Percentiles rank a stretch among this genome's conserved stretches.
Conservation (phyloP, 2,888 invertebrate genomes). For the Caradrina clavipalpis region DNA sequence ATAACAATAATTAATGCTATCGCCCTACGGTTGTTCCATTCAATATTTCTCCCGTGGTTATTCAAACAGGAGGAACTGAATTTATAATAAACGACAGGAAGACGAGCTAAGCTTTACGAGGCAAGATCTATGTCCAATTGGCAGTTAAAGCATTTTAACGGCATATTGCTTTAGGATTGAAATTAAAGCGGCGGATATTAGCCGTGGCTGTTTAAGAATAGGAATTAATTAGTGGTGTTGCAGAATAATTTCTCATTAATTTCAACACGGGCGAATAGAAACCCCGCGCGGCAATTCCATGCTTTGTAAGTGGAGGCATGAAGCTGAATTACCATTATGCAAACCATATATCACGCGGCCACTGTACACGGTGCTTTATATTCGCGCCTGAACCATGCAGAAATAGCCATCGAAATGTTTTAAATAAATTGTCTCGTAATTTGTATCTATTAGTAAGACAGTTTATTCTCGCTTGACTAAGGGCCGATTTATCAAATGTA, state of each 20-base stretch:
- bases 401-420: slow-evolving; percentile 11
- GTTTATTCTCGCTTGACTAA: neutral
- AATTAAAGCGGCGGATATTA: slow-evolving; percentile 80
- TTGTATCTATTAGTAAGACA: slow-evolving; percentile 15
- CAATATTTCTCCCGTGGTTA: slow-evolving; percentile 55
- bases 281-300: slow-evolving; percentile 77
- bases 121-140: slow-evolving; percentile 81
- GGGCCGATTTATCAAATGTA: no score
- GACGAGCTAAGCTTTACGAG: slow-evolving; percentile 80
- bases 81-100: slow-evolving; percentile 82
- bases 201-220: slow-evolving; percentile 68
- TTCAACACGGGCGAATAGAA: slow-evolving; percentile 75
- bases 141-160: slow-evolving; percentile 83
- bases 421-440: slow-evolving; percentile 10
- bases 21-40: slow-evolving; percentile 56
- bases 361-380: slow-evolving; percentile 38
- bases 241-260: slow-evolving; percentile 84
- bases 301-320: slow-evolving; percentile 73
- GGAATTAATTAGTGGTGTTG: slow-evolving; percentile 82
- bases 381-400: slow-evolving; percentile 20
- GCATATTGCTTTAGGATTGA: slow-evolving; percentile 81
- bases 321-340: slow-evolving; percentile 75
- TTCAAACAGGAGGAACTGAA: slow-evolving; percentile 75
- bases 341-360: slow-evolving; percentile 56
- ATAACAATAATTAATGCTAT: slow-evolving; percentile 66